Evolutionary conservation across 2,113 vertebrate genomes (phyloP), one percentile per base, ranked within the genome.

Genomic region (Podiceps cristatus): DNA sequence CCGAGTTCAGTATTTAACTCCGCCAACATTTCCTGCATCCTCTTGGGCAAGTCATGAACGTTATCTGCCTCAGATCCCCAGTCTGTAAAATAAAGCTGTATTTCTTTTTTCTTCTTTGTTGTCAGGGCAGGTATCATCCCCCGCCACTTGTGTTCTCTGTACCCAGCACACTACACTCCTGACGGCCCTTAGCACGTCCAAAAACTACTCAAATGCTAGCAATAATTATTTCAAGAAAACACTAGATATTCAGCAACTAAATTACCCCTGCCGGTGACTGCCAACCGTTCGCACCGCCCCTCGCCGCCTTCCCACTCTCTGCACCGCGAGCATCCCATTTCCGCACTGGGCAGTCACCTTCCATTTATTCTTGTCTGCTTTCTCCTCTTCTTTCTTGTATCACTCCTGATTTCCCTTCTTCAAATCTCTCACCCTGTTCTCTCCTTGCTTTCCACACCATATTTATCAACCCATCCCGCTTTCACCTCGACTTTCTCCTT

Each of bases 281-380:
- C 28, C 44, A 16, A 14, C 42, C 69, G 50, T 13, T 2, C 4
- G 11, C 49, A 24, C 22, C 9, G 55, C 23, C 44, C 40, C 31
- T 27, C 22, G 14, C 9, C 37, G 1, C 18, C 31, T 10, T 40
- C 49, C 78, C 1, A 1, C 76, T 31, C n/a, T 24, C 17, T 5
- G n/a, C 44, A 3, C 18, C 18, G 6, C 8, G 2, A 44, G 8
- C 24, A 53, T 18, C 78, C 35, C 8, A 0, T 11, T 66, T 49
- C 56, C 58, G 50, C 56, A 3, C 27, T 10, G 10, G 40, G 37
- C 53, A 47, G 44, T 8, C 78, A 74, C 49, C 86, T 69, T 19
- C 66, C 63, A 52, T 16, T 49, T 42, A 31, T 17, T 50, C 50
- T 25, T 27, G 3, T 4, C 53, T 18, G 50, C 27, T 60, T 73